Base-by-base conservation (phyloP, 1,140 invertebrate species). In the Mizuhopecten yessoensis region DNA sequence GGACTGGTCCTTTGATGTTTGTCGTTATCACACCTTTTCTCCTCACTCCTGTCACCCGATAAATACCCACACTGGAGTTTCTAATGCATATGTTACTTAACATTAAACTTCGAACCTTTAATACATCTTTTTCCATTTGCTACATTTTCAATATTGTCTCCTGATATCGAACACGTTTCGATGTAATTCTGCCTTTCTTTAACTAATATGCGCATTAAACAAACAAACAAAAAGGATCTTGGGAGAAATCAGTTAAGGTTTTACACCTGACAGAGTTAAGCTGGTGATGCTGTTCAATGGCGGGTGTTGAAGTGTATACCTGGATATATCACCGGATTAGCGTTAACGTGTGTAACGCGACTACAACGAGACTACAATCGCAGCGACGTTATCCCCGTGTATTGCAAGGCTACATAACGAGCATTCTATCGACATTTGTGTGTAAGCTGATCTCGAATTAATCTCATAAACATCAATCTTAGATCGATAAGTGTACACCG, bases 1-100 rank as follows among this genome's bases (percentile, higher is more conserved):
- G 57, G 23, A 29, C 23, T 0, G 0, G 5, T 75, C 57, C 57
- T 75, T 75, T 75, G 57, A 75, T 75, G 57, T 75, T n/a, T 5
- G 57, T 29, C 29, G 57, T 75, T 75, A 75, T 75, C 57, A 75
- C 57, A 75, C 57, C 57, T 75, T 57, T 75, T 75, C 57, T 75
- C 57, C 17, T 75, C n/a, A 17, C n/a, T 29, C 57, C n/a, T 75
- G 57, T 75, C 57, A 75, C 15, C n/a, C 57, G 57, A 29, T 75
- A n/a, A 75, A 45, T 45, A 45, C 10, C 9, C 17, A 45, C 9
- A 45, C 9, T 1, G 17, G 57, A 9, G n/a, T 5, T 9, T 75
- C 57, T n/a, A 29, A 23, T 29, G 23, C 17, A 75, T n/a, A n/a
- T 29, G 29, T n/a, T 29, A 75, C 23, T 75, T 75, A 75, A 75